These are phyloP conservation scores for Malthinus seriepunctatus DNA, from an alignment of 2,888 invertebrate genomes.

Conservation along the genomic window DNA sequence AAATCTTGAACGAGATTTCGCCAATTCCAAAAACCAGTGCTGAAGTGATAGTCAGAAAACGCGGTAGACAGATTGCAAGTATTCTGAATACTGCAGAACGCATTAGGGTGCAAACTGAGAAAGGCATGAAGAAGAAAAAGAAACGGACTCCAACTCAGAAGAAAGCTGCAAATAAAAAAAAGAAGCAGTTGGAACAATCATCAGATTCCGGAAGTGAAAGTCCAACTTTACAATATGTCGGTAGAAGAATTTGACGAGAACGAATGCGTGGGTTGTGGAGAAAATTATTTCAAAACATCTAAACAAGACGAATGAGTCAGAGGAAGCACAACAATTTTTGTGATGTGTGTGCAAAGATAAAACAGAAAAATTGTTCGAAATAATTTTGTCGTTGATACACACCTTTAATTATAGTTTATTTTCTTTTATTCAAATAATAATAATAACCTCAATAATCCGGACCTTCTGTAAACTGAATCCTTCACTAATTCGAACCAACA, in stretches of 20 bases:
- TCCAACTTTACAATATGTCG: not conserved
- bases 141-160: not conserved
- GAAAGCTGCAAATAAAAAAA: not conserved
- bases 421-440: no score
- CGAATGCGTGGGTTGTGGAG: constrained; percentile 27
- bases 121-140: not conserved
- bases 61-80: not conserved
- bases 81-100: not conserved
- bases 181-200: not conserved
- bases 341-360: constrained; percentile 12
- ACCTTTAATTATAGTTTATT: no score
- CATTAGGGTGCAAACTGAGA: not conserved
- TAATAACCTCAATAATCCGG: not conserved
- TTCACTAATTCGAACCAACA: no score
- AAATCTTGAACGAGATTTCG: no score
- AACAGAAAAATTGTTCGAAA: no score
- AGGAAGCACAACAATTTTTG: constrained; percentile 26
- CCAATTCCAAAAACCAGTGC: no score
- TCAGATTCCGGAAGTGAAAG: not conserved
- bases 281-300: constrained; percentile 25
- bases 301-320: constrained; percentile 30
- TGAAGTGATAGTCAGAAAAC: no score
- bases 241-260: not conserved
- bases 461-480: not conserved
- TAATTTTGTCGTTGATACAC: no score